These are phyloP conservation scores for Acleris sparsana DNA, from an alignment of 2,888 invertebrate genomes.

Conservation along the genomic window DNA sequence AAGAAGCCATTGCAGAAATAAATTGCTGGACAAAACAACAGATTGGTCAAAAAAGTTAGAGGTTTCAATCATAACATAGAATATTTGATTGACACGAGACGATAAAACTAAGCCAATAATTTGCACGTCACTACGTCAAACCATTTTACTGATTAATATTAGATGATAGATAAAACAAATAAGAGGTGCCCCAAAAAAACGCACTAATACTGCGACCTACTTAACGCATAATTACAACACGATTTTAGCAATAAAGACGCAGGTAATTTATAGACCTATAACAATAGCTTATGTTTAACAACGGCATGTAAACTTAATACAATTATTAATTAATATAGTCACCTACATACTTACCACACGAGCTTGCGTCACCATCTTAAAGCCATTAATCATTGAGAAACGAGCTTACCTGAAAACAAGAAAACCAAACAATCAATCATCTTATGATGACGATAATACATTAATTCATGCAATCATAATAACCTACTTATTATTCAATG, in stretches of 20 bases:
- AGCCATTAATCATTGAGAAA: slow-evolving; percentile 35
- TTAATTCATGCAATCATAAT: slow-evolving; percentile 31
- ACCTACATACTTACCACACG: slow-evolving; percentile 31
- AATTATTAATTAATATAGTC: slow-evolving; percentile 14
- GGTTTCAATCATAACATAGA: too few relatives aligned
- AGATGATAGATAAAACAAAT: not conserved
- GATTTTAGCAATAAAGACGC: slow-evolving; percentile 1
- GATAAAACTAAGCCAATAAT: too few relatives aligned
- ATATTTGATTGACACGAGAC: too few relatives aligned
- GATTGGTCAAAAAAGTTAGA: too few relatives aligned
- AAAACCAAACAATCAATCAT: slow-evolving; percentile 38
- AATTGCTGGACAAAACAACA: too few relatives aligned
- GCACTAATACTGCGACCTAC: slow-evolving; percentile 7
- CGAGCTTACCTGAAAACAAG: slow-evolving; percentile 48
- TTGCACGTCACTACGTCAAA: too few relatives aligned
- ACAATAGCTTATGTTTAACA: slow-evolving; percentile 22
- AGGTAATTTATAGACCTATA: slow-evolving; percentile 13
- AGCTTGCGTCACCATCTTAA: slow-evolving; percentile 26
- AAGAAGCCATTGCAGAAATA: too few relatives aligned
- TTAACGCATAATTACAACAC: slow-evolving; percentile 1
- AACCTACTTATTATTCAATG: slow-evolving; percentile 7
- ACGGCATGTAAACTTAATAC: slow-evolving; percentile 30
- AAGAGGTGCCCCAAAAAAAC: not conserved
- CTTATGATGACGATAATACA: slow-evolving; percentile 7
- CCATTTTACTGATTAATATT: too few relatives aligned